Conservation (phyloP, 2,113 vertebrate genomes). For the Chunga burmeisteri region DNA sequence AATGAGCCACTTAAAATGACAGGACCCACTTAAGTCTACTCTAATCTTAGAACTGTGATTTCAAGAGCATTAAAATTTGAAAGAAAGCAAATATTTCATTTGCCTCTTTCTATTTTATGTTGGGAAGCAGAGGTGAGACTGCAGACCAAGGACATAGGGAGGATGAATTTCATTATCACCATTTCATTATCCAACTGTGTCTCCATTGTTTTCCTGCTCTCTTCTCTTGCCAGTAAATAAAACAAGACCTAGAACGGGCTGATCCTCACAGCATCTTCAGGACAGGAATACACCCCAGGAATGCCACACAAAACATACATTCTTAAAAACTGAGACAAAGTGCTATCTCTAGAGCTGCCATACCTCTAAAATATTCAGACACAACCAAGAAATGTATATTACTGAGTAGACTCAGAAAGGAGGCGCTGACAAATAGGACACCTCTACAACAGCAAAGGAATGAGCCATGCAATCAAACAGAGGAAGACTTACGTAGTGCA, state of each 20-base stretch:
- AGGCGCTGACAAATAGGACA: background rate
- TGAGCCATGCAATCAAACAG: background rate
- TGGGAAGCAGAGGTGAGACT: background rate
- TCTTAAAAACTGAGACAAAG: background rate
- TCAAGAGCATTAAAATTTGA: background rate
- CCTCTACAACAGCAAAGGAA: background rate
- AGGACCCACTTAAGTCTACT: background rate
- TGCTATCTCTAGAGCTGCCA: background rate
- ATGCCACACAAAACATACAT: rapidly evolving
- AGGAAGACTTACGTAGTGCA: background rate
- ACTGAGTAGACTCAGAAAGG: background rate
- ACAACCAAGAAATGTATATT: rapidly evolving
- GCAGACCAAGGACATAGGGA: background rate
- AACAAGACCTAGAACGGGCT: background rate
- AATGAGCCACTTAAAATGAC: background rate
- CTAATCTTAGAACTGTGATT: background rate
- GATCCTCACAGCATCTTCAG: background rate
- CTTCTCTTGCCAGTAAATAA: background rate
- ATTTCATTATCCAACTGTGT: background rate
- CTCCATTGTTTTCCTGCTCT: background rate
- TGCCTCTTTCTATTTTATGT: background rate
- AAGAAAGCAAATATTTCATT: background rate
- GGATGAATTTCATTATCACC: background rate
- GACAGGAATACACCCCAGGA: background rate
- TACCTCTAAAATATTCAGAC: background rate